Base-by-base conservation (phyloP, 2,888 invertebrate species). In the Arrhopalites spinosus region DNA sequence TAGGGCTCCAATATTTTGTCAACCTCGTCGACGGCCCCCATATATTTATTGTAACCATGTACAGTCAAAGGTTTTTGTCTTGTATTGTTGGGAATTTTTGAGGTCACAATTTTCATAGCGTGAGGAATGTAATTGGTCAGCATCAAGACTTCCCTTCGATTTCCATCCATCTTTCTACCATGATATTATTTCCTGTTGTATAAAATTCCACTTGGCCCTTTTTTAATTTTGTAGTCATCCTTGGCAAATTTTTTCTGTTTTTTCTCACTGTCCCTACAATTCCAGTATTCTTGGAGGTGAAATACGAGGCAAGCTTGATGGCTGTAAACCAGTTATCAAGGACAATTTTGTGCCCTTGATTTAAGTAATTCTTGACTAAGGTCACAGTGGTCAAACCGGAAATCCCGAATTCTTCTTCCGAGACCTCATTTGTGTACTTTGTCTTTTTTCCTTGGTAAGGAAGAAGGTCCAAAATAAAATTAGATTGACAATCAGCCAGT, bases 11-110 rank as follows among this genome's bases (percentile, higher is more conserved):
- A 23, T 7, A 47, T 50, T 15, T 29, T 23, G 29, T 68, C 68
- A 2, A 68, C 47, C 7, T 68, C n/a, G 25, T 47, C 68, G 1
- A 68, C 68, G 3, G 45, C 25, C 1, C 68, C 68, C 68, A 68
- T 68, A 5, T 7, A 68, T 13, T 68, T 68, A 50, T 68, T 68
- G n/a, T 68, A 68, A 2, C 13, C 8, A 3, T 20, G 13, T 47
- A 68, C 68, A 23, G 20, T 23, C 3, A 7, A 5, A 23, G 59
- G 59, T 56, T 30, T 20, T 8, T 3, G 20, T 36, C 63, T 30
- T 20, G 36, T 27, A 64, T 29, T 66, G 23, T 66, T 47, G 17
- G 59, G 59, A 25, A 8, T 50, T n/a, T 15, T 50, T 2, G 50
- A 11, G 3, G 7, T 50, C 3, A 23, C 59, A 20, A 13, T 5